Evolutionary conservation across 2,888 invertebrate species (phyloP).

Genomic region (Amphipyra tragopoginis): DNA sequence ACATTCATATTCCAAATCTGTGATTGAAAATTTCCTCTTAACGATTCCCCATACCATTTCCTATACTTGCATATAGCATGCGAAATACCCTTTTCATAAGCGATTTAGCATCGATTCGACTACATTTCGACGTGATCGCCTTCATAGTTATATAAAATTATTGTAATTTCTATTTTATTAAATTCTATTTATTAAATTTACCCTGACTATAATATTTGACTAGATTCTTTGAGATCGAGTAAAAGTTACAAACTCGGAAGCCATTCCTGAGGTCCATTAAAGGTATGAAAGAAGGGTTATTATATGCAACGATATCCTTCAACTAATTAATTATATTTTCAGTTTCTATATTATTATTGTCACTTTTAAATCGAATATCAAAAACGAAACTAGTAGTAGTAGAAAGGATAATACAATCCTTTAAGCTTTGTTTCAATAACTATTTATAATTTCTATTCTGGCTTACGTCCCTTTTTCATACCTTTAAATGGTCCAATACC

Average conservation of each 20-base stretch:
- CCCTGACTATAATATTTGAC: constrained; percentile 70
- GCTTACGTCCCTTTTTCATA: constrained; percentile 42
- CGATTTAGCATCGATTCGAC: constrained; percentile 39
- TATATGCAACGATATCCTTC: constrained; percentile 1
- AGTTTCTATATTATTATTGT: constrained; percentile 41
- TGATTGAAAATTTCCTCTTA: constrained; percentile 8
- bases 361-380: constrained; percentile 11
- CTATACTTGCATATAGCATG: constrained; percentile 38
- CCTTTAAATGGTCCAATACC: constrained; percentile 63
- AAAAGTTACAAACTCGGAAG: constrained; percentile 67
- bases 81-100: constrained; percentile 43
- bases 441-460: constrained; percentile 9
- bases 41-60: constrained; percentile 32
- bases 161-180: constrained; percentile 34
- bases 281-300: constrained; percentile 53
- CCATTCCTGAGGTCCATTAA: constrained; percentile 62
- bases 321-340: constrained; percentile 1
- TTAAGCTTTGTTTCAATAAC: constrained; percentile 22
- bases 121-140: constrained; percentile 29
- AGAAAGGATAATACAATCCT: constrained; percentile 11
- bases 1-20: constrained; percentile 4
- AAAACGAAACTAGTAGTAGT: constrained; percentile 24
- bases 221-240: constrained; percentile 62
- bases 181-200: constrained; percentile 55
- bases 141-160: constrained; percentile 38